Evolutionary conservation across 2,797 vertebrate species (phyloP).

Genomic region (Dryobates pubescens): DNA sequence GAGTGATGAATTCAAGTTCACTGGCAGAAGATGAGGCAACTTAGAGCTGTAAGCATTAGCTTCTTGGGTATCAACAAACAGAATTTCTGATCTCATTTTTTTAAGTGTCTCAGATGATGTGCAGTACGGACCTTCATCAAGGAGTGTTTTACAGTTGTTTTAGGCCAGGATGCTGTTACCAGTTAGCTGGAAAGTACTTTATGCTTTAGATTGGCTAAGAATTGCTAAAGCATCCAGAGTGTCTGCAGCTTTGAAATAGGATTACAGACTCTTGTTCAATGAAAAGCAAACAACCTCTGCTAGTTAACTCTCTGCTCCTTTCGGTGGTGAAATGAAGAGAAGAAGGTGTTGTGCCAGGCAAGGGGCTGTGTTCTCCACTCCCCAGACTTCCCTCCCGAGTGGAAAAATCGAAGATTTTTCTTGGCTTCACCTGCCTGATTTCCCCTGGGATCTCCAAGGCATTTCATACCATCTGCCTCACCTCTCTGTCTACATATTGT

Average conservation of each 20-base stretch:
- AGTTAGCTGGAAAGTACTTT: not conserved
- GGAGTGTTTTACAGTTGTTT: not conserved
- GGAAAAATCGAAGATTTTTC: not conserved
- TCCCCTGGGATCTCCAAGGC: not conserved
- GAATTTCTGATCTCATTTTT: not conserved
- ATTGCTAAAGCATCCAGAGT: not conserved
- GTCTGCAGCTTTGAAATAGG: not conserved
- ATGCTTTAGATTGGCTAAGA: not conserved
- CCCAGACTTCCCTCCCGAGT: not conserved
- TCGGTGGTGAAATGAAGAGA: not conserved
- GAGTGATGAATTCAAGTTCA: not conserved
- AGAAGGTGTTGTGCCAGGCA: not conserved
- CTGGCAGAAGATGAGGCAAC: not conserved
- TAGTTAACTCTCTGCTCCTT: not conserved
- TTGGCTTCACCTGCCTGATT: not conserved
- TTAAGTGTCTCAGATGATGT: not conserved
- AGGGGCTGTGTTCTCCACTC: not conserved
- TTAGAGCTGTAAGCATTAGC: not conserved
- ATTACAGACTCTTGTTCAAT: slow-evolving; percentile 14
- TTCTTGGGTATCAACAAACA: not conserved
- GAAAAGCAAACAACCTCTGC: slow-evolving; percentile 9
- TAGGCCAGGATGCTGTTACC: not conserved
- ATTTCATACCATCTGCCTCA: not conserved
- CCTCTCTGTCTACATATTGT: not conserved
- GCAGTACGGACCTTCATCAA: not conserved